Conservation (phyloP, 2,888 invertebrate species). For the Lasioglossum pauxillum region DNA sequence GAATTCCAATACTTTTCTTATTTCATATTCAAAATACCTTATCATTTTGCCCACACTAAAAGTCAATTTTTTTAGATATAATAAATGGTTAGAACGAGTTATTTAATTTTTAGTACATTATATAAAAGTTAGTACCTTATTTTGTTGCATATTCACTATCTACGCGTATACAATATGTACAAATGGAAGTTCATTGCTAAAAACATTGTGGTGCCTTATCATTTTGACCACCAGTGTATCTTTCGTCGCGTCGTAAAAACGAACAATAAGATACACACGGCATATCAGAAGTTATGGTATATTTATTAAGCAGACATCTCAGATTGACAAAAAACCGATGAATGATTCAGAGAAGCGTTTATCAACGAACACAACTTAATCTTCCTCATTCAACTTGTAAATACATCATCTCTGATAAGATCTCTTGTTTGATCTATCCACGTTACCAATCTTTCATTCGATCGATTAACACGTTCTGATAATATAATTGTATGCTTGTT, state of each 20-base stretch:
- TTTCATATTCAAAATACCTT: no score
- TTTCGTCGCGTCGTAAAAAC: not conserved
- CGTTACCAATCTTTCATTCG: not conserved
- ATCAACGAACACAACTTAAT: not conserved
- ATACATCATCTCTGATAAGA: not conserved
- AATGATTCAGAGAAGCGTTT: not conserved
- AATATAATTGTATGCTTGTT: not conserved
- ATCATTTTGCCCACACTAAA: no score
- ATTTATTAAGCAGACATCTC: not conserved
- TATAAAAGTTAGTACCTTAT: no score
- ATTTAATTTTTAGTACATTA: no score
- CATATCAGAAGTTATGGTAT: not conserved
- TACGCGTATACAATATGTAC: no score
- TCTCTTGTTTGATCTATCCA: not conserved
- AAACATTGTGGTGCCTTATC: no score
- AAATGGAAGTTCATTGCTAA: no score
- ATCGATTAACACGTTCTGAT: not conserved
- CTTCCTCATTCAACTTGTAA: not conserved
- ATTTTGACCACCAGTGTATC: not conserved
- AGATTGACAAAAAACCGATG: not conserved
- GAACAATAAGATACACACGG: not conserved
- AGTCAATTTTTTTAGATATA: no score
- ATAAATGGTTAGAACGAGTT: no score
- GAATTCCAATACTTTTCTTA: no score
- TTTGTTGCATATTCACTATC: no score